Conservation (phyloP, 64 coral and sea anemone genomes). For the Trachythela sp. region DNA sequence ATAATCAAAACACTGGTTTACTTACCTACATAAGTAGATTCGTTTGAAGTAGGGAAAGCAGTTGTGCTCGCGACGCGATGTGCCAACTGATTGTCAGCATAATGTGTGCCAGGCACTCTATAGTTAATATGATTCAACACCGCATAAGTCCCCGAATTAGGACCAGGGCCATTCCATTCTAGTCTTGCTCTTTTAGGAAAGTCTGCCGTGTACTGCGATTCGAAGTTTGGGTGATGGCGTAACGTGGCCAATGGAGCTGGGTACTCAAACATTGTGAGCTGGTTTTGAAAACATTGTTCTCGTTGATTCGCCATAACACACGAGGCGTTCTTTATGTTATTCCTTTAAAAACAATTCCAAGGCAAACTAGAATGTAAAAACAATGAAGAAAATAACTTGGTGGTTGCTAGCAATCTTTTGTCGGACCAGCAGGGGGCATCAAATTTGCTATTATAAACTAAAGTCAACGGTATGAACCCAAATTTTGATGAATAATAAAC, state of each 20-base stretch:
- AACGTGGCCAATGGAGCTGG: neutral
- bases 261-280: neutral
- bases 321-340: neutral
- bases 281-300: slow-evolving; percentile 5
- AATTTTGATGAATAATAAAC: neutral
- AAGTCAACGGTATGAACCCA: neutral
- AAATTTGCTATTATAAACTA: slow-evolving; percentile 24
- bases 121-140: neutral
- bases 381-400: neutral
- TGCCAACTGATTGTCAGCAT: neutral
- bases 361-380: neutral
- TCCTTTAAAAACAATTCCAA: neutral
- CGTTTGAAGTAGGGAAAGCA: neutral
- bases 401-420: neutral
- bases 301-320: neutral
- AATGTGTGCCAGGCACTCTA: neutral
- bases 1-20: neutral
- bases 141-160: neutral
- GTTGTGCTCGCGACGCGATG: neutral
- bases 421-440: neutral
- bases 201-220: neutral
- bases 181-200: slow-evolving; percentile 5
- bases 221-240: neutral
- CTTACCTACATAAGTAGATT: neutral
- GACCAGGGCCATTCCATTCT: neutral